phyloP scores from a whole-genome alignment of 2,113 vertebrate genomes.

The Cygnus buccinator region DNA sequence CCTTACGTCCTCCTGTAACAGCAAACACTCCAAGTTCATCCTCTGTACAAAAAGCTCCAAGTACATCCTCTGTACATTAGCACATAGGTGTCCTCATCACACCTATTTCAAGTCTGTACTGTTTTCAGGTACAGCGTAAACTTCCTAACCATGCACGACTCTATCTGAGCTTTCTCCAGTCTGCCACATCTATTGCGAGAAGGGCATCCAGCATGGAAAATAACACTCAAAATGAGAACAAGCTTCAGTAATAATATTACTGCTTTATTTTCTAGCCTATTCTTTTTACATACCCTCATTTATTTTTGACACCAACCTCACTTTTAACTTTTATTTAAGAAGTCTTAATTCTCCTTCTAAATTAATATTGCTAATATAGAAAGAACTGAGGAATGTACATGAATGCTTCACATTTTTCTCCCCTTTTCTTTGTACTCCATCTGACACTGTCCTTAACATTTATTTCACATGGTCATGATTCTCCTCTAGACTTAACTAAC shows the following conservation, averaged over 20 bases:
- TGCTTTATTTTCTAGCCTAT: neutral
- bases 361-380: constrained; percentile 40
- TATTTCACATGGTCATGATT: neutral
- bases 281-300: neutral
- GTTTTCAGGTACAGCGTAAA: neutral
- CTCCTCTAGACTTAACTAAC: neutral
- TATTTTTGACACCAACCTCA: constrained; percentile 30
- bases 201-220: neutral
- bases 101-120: neutral
- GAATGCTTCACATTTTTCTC: neutral
- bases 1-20: neutral
- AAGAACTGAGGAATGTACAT: neutral
- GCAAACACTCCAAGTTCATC: neutral
- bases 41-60: neutral
- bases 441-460: neutral
- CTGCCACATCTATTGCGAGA: neutral
- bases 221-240: neutral
- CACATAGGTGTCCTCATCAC: neutral
- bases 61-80: neutral
- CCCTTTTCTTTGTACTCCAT: neutral
- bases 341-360: constrained; percentile 25
- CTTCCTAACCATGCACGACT: neutral
- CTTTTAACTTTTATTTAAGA: neutral
- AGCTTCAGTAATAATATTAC: constrained; percentile 16
- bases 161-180: neutral